A percentile compares a stretch with the other conserved stretches of the same genome.
These are phyloP conservation scores for Brachyhypopomus occidentalis DNA, from an alignment of 2,113 vertebrate genomes.

Conservation along the genomic window DNA sequence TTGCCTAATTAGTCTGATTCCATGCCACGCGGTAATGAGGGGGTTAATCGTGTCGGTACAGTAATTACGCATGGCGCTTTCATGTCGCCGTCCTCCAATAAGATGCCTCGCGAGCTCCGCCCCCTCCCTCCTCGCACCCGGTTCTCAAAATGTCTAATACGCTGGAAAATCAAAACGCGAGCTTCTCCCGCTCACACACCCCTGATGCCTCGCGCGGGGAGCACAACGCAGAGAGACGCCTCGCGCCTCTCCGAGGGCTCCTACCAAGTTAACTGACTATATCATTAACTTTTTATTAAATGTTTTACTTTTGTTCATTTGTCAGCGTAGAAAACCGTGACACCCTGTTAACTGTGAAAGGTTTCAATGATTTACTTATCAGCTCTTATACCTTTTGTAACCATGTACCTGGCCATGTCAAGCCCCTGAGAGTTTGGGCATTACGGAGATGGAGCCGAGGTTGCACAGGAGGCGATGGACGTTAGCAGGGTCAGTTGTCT, in stretches of 20 bases:
- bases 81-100: conserved; percentile 75
- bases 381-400: conserved; percentile 31
- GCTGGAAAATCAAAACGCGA: conserved; percentile 76
- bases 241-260: conserved; percentile 6
- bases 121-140: conserved; percentile 58
- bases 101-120: conserved; percentile 66
- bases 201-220: conserved; percentile 58
- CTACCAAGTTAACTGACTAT: conserved; percentile 43
- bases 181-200: conserved; percentile 44
- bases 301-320: no score
- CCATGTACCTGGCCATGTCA: conserved; percentile 16
- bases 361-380: conserved; percentile 2
- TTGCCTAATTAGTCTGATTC: no score
- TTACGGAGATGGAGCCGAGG: conserved; percentile 72
- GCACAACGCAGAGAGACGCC: conserved; percentile 51
- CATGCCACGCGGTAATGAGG: conserved; percentile 52
- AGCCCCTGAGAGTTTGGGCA: conserved; percentile 51
- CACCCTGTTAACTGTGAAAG: no score
- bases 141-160: conserved; percentile 73
- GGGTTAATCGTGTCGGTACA: conserved; percentile 79
- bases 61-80: conserved; percentile 69
- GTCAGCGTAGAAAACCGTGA: no score
- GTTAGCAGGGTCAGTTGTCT: conserved; percentile 68
- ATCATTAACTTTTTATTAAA: not conserved
- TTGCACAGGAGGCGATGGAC: conserved; percentile 70